Conservation (phyloP, 2,113 vertebrate species). For the Lepus timidus region DNA sequence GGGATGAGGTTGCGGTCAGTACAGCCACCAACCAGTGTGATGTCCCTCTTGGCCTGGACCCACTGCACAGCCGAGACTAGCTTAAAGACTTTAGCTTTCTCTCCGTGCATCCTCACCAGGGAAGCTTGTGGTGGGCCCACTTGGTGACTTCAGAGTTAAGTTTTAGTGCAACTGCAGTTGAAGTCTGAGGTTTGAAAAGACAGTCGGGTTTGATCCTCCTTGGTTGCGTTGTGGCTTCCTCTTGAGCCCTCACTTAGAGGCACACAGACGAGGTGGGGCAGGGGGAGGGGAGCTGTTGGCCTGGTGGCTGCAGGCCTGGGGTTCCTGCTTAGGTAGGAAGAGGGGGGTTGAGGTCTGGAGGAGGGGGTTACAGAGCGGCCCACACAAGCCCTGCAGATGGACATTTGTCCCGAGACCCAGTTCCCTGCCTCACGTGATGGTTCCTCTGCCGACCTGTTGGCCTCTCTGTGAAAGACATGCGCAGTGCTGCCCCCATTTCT, state of each 20-base stretch:
- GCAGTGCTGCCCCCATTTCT: background rate
- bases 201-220: background rate
- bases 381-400: background rate
- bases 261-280: too few relatives aligned
- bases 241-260: background rate
- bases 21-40: slow-evolving; percentile 27
- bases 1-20: slow-evolving; percentile 9
- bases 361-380: background rate
- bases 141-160: background rate
- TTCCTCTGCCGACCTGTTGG: background rate
- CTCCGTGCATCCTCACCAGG: background rate
- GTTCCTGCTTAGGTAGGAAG: background rate
- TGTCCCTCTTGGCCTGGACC: background rate
- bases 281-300: background rate
- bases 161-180: background rate
- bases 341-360: too few relatives aligned
- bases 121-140: background rate
- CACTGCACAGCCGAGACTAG: background rate
- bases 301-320: background rate
- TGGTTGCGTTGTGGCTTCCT: background rate
- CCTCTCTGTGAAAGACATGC: background rate
- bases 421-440: too few relatives aligned
- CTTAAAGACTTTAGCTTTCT: background rate
- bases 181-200: background rate
- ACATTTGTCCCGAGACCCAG: background rate